Base-by-base conservation (phyloP, 1,140 invertebrate species). In the Ericerus pela region DNA sequence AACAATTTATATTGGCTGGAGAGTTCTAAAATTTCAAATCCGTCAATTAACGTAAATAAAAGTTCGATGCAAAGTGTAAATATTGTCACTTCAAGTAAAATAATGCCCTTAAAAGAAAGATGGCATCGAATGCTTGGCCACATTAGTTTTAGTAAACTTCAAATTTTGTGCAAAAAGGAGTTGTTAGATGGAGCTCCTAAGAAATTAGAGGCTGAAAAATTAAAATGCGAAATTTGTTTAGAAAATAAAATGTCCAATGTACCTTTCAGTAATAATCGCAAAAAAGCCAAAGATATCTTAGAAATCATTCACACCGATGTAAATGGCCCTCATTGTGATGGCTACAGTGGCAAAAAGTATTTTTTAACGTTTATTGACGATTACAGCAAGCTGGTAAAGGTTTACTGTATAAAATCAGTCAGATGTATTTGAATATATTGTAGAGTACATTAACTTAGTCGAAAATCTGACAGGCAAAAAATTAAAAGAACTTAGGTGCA, bases 361-460 rank as follows among this genome's bases (percentile, higher is more conserved):
- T 62, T 62, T 47, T 54, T 64, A 2, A 59, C 59, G 0, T 63
- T 66, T 53, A 62, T 66, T 12, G 65, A 67, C 41, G 63, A 68
- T 51, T 68, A 54, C 30, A 61, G 61, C 4, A 59, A 66, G 56
- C 63, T 61, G 28, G 59, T 55, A 10, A 54, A 31, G 64, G 38
- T 41, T 55, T 22, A 22, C 65, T 10, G 43, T 58, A 52, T 20
- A 28, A 18, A 66, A 66, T 58, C 47, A 51, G 22, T 60, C 63
- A 27, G 61, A 64, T 58, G 61, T 63, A 2, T 51, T 51, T 36
- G 29, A 43, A n/a, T 54, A 56, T 57, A 60, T 65, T 29, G 61
- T 60, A 20, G 57, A 58, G 10, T 65, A 60, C 59, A 28, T 55
- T 10, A 36, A 28, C 29, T n/a, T n/a, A 14, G 43, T 53, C 12